These are phyloP conservation scores for Drosophila rhopaloa DNA, from an alignment of 1,140 invertebrate genomes.

Conservation along the genomic window DNA sequence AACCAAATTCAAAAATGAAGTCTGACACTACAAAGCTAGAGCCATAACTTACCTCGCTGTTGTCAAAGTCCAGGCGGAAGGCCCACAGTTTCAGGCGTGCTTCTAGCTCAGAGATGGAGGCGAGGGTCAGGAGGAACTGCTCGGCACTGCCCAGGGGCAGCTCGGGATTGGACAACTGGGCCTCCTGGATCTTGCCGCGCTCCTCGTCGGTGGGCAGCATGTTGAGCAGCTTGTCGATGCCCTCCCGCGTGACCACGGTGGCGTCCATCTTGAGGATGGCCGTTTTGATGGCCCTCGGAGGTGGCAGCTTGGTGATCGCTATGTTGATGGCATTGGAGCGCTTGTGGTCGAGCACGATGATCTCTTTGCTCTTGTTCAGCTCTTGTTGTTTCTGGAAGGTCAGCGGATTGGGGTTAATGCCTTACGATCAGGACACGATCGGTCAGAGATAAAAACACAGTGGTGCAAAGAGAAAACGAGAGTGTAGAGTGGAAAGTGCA, in stretches of 20 bases:
- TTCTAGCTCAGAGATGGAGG: conserved; percentile 97
- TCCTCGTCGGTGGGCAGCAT: conserved; percentile 99
- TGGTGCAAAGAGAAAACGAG: conserved; percentile 27
- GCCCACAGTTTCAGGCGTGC: conserved; percentile 98
- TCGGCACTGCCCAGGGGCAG: conserved; percentile 98
- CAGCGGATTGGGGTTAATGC: conserved; percentile 7
- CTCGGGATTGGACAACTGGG: conserved; percentile 95
- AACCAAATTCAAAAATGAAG: no score
- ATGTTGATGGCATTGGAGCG: conserved; percentile 99
- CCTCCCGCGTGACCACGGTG: conserved; percentile 98
- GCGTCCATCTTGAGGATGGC: conserved; percentile 99
- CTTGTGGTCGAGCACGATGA: conserved; percentile 98
- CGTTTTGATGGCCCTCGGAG: conserved; percentile 98
- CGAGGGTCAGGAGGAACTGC: conserved; percentile 97
- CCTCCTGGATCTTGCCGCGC: conserved; percentile 97
- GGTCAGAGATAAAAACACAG: conserved; percentile 22
- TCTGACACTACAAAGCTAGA: no score
- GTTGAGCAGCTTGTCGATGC: conserved; percentile 98
- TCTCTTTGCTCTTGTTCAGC: conserved; percentile 96
- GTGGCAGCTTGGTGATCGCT: conserved; percentile 99
- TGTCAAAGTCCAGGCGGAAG: conserved; percentile 99
- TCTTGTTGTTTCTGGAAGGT: conserved; percentile 95
- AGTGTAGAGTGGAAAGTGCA: conserved; percentile 28
- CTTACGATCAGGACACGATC: neutral
- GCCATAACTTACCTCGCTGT: conserved; percentile 90